Conservation (phyloP, 2,888 invertebrate genomes). For the Drosophila fungiperda region DNA sequence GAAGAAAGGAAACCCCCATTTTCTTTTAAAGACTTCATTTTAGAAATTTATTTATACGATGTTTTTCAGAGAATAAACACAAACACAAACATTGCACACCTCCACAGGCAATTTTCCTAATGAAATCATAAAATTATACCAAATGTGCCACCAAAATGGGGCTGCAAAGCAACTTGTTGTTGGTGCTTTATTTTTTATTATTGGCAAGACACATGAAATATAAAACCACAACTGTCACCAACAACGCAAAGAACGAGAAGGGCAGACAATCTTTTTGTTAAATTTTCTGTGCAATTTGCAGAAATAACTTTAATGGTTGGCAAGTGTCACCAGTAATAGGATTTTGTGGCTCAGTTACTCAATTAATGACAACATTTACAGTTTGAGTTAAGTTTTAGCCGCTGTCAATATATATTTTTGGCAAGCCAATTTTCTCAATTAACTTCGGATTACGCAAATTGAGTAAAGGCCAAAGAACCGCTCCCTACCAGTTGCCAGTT, state of each 20-base stretch:
- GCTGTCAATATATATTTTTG: conserved; percentile 51
- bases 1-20: not conserved
- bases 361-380: conserved; percentile 68
- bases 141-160: conserved; percentile 69
- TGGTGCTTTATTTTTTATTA: conserved; percentile 33
- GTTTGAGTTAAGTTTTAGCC: conserved; percentile 37
- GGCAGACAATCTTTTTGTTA: not conserved
- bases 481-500: conserved; percentile 25
- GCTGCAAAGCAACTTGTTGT: conserved; percentile 56
- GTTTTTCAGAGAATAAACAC: not conserved
- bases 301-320: conserved; percentile 47
- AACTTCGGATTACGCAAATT: conserved; percentile 77
- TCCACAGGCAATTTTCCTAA: conserved; percentile 64
- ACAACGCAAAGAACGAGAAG: not conserved
- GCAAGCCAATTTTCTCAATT: conserved; percentile 70
- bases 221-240: conserved; percentile 59
- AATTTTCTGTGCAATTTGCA: conserved; percentile 34
- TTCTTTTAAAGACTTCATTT: not conserved
- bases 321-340: conserved; percentile 12
- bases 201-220: conserved; percentile 57
- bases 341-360: conserved; percentile 50
- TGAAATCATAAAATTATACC: conserved; percentile 78
- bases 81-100: conserved; percentile 1
- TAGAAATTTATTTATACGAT: not conserved
- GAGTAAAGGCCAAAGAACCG: conserved; percentile 44